Evolutionary conservation across 2,113 vertebrate genomes (phyloP), one percentile per base, ranked within the genome.

Genomic region (Megaceryle torquata): DNA sequence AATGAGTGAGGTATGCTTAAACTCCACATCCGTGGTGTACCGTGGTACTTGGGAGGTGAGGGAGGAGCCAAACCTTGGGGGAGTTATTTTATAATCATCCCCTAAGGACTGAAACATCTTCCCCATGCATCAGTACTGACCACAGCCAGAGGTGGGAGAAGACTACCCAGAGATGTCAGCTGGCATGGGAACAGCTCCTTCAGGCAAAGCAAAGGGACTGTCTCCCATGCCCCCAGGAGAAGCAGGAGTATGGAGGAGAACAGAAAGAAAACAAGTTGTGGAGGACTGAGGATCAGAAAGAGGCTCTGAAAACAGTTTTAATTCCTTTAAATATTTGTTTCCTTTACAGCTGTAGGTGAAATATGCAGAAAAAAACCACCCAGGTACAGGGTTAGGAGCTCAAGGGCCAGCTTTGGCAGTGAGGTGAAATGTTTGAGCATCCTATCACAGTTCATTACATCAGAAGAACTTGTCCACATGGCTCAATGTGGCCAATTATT

Each of bases 401-500:
- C 25, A 59, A 9, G 18, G 39, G 17, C 10, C 1, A 6, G 35
- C 61, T 92, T 61, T 44, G 77, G 60, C 43, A 81, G 43, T 2
- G 22, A 56, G 14, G 41, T 43, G 44, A 89, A 57, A n/a, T 67
- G 48, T 68, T n/a, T n/a, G 57, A 82, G 44, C 50, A 74, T 86
- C 41, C 60, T 74, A 10, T 71, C 51, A 16, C 1, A 1, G 82
- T 15, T 67, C 39, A 56, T 64, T 50, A 68, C 1, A 3, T 64
- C 79, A 93, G 68, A 20, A 93, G 24, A 15, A 91, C n/a, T 24
- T 18, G 15, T 69, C 41, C 3, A 1, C 44, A 13, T 7, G 39
- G 85, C 65, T 72, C 15, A 4, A 71, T 1, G 5, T 14, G 68
- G 72, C 44, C 0, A 0, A 68, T 64, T 68, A 71, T 37, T 78